These are phyloP conservation scores for Scopus umbretta DNA, from an alignment of 2,113 vertebrate genomes.

Conservation along the genomic window DNA sequence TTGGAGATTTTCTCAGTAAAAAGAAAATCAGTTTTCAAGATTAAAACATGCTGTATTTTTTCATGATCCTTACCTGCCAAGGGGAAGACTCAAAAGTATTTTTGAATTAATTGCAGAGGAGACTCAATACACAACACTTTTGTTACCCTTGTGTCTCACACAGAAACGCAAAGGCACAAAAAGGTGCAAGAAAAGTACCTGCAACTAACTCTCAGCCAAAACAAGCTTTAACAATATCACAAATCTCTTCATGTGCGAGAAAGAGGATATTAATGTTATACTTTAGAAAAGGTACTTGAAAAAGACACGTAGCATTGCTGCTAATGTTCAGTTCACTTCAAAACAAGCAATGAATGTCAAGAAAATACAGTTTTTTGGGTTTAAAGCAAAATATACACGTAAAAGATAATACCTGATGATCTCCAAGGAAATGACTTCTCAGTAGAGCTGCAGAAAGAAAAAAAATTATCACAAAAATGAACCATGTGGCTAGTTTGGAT, in stretches of 20 bases:
- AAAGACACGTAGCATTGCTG: not conserved
- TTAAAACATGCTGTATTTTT: not conserved
- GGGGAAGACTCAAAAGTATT: not conserved
- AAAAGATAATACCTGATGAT: constrained; percentile 84
- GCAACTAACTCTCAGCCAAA: not conserved
- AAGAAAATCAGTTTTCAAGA: not conserved
- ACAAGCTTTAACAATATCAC: not conserved
- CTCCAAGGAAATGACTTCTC: constrained; percentile 98
- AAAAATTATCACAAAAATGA: constrained; percentile 24
- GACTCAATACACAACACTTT: not conserved
- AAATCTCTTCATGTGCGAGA: not conserved
- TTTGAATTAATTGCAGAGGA: not conserved
- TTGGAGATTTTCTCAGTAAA: not conserved
- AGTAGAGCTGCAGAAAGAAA: constrained; percentile 84
- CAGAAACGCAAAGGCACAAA: not conserved
- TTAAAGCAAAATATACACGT: not conserved
- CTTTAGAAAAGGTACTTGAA: not conserved
- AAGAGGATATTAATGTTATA: not conserved
- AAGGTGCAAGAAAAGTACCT: not conserved
- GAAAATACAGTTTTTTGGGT: not conserved
- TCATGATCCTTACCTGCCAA: not conserved
- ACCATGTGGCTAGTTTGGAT: not conserved
- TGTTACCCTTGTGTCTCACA: not conserved
- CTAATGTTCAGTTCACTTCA: not conserved
- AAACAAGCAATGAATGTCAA: not conserved